Evolutionary conservation across 2,113 vertebrate genomes (phyloP).

Genomic region (Silurus meridionalis): DNA sequence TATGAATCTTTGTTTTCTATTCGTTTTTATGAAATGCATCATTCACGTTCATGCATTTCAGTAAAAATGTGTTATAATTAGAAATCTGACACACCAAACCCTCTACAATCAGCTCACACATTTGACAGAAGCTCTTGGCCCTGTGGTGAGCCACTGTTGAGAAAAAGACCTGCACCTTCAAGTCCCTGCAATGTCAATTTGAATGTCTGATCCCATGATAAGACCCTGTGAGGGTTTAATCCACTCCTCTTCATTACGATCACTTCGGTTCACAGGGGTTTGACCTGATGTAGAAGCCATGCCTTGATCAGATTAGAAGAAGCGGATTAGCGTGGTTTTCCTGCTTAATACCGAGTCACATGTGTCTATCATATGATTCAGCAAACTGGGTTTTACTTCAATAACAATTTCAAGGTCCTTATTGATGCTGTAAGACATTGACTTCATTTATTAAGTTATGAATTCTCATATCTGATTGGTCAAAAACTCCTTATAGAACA

Average conservation of each 20-base stretch:
- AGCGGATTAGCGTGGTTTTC: slow-evolving; percentile 6
- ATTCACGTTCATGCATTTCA: background rate
- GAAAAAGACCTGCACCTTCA: background rate
- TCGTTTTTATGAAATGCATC: background rate
- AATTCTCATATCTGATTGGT: background rate
- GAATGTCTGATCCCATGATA: slow-evolving; percentile 15
- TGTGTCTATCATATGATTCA: slow-evolving; percentile 7
- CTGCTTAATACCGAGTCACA: background rate
- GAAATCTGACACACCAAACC: background rate
- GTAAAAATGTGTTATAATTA: too few relatives aligned
- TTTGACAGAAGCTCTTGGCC: background rate
- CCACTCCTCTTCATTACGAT: background rate
- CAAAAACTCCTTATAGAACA: too few relatives aligned
- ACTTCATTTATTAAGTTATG: background rate
- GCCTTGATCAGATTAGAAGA: slow-evolving; percentile 13
- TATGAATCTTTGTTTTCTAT: background rate
- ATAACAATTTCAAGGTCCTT: background rate
- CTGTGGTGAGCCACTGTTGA: background rate
- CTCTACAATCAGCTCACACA: background rate
- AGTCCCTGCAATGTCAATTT: slow-evolving; percentile 3
- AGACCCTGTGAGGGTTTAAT: background rate
- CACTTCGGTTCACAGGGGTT: background rate
- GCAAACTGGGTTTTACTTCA: background rate
- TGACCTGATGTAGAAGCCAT: slow-evolving; percentile 13
- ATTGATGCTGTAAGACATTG: background rate